Base-by-base conservation (phyloP, 23 tunicate genomes). In the Ciona savignyi region DNA sequence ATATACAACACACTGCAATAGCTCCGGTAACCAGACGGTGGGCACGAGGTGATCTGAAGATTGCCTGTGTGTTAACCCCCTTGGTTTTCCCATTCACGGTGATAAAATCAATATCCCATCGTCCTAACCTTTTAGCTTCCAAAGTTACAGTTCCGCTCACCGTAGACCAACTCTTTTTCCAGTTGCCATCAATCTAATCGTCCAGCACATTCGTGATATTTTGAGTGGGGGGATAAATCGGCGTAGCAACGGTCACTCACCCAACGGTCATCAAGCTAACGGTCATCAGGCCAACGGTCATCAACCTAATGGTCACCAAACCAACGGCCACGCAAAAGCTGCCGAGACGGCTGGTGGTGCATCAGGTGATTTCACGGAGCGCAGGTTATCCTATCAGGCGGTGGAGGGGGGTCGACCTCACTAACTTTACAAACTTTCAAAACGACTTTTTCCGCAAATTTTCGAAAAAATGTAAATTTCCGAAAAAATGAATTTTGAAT, bases 121-220 rank as follows among this genome's bases (percentile, higher is more conserved):
- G n/a, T n/a, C n/a, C n/a, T n/a, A n/a, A n/a, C n/a, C n/a, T n/a
- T n/a, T n/a, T n/a, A n/a, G n/a, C n/a, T n/a, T n/a, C n/a, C n/a
- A n/a, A n/a, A n/a, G n/a, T n/a, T n/a, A 20, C n/a, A n/a, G 20
- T 11, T 49, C 61, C 15, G 61, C 15, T 49, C 20, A 15, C 20
- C 20, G 20, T 49, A 49, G 19, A 11, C 20, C 20, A 11, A 15
- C 61, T n/a, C 20, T 49, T 22, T 63, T 63, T 63, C 32, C 60
- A 81, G 99, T 95, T 73, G 99, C 99, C 42, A 88, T 95, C 67
- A 81, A 95, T 65, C 67, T 95, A 3, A 95, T 95, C 56, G 95
- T 95, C 28, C 95, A 90, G 22, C 99, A 95, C 80, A 86, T 93
- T 25, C 88, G 96, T 23, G 96, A 88, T 67, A 90, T 90, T 49